phyloP scores from a whole-genome alignment of 2,797 vertebrate species.

The Mycteria americana region DNA sequence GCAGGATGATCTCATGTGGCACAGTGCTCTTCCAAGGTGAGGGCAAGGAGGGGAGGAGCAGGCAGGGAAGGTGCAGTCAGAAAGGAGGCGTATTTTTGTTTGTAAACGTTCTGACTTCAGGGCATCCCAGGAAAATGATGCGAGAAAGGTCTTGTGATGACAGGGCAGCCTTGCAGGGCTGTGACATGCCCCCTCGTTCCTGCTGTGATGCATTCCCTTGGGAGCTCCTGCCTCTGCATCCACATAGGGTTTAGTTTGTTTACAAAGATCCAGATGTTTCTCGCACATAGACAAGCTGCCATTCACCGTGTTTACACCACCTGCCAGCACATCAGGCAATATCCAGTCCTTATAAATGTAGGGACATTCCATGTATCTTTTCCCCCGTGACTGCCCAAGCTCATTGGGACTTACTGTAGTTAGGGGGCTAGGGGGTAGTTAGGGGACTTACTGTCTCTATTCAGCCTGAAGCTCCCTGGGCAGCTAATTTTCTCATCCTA shows the following conservation, averaged over 20 bases:
- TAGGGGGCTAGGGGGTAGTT: background rate
- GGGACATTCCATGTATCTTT: background rate
- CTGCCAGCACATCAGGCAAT: background rate
- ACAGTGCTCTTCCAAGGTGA: background rate
- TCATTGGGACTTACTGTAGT: accelerated
- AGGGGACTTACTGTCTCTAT: background rate
- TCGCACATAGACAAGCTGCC: accelerated
- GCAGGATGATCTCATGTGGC: background rate
- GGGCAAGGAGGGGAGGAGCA: background rate
- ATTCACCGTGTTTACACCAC: accelerated
- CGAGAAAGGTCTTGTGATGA: background rate
- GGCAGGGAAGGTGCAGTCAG: background rate
- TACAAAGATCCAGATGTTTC: background rate
- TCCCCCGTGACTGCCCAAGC: background rate
- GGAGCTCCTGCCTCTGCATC: background rate
- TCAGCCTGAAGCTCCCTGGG: background rate
- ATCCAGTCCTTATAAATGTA: background rate
- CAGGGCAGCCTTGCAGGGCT: background rate
- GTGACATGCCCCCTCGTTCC: background rate
- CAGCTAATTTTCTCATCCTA: background rate
- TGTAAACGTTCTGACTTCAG: background rate
- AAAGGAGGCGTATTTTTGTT: background rate
- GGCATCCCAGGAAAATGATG: background rate
- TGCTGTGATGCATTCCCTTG: background rate
- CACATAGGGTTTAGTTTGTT: background rate